phyloP scores from a whole-genome alignment of 2,797 vertebrate species.

The Neomorphus geoffroyi region DNA sequence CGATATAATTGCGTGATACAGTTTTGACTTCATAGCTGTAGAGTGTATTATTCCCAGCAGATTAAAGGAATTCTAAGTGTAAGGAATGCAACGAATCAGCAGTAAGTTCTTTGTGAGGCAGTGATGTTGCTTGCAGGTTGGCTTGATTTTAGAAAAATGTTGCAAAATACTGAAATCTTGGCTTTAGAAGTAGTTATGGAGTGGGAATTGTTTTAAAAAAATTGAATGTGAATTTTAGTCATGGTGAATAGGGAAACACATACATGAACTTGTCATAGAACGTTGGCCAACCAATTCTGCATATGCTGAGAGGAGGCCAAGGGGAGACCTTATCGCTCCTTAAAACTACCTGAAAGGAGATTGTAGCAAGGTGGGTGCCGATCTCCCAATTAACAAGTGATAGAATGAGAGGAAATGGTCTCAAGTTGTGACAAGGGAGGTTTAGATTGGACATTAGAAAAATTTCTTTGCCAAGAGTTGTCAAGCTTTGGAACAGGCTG shows the following conservation, averaged over 20 bases:
- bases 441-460: too few species aligned
- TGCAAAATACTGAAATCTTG: not conserved
- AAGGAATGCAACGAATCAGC: not conserved
- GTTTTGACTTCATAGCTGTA: not conserved
- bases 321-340: too few species aligned
- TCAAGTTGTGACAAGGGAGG: too few species aligned
- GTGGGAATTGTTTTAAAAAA: not conserved
- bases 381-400: too few species aligned
- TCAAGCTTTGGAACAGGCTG: too few species aligned
- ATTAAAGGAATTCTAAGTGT: not conserved
- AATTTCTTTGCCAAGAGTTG: not conserved
- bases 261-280: too few species aligned
- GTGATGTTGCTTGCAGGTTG: not conserved
- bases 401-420: too few species aligned
- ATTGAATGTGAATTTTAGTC: not conserved
- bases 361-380: too few species aligned
- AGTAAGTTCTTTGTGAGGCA: not conserved
- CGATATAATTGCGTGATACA: rapidly evolving
- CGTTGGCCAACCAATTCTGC: too few species aligned
- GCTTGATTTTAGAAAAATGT: not conserved
- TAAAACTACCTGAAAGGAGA: too few species aligned
- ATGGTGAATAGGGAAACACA: too few species aligned
- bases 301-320: too few species aligned
- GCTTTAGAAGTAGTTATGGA: not conserved
- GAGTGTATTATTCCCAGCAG: not conserved